Percentiles rank a stretch among this genome's conserved stretches.
phyloP scores from a whole-genome alignment of 2,113 vertebrate genomes.

The Alethe castanea region DNA sequence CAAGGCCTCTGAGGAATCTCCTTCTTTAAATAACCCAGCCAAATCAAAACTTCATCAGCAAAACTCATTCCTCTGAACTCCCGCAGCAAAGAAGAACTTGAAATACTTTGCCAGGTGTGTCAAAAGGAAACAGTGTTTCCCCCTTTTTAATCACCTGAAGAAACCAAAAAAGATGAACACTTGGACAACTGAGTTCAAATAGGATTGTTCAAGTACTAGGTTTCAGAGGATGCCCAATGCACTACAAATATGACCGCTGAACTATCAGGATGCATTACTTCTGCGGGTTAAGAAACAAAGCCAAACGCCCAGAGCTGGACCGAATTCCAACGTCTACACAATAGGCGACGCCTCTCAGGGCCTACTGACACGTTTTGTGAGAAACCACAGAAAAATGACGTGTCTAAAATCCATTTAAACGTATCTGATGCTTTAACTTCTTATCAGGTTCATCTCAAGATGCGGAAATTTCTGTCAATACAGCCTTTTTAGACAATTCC shows the following conservation, averaged over 20 bases:
- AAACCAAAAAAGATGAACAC: not conserved
- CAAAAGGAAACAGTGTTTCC: not conserved
- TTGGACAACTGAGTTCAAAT: fast-evolving
- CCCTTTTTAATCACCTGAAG: not conserved
- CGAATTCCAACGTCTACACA: not conserved
- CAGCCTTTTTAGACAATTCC: not conserved
- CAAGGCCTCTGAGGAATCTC: conserved; percentile 19
- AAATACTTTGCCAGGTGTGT: not conserved
- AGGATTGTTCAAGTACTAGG: not conserved
- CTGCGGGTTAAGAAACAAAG: not conserved
- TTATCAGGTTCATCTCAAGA: not conserved
- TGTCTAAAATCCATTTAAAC: not conserved
- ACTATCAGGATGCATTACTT: not conserved
- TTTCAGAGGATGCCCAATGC: not conserved
- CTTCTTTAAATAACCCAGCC: conserved; percentile 32
- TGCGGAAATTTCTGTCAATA: not conserved
- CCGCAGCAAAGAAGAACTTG: not conserved
- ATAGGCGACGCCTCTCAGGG: not conserved
- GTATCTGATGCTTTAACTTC: not conserved
- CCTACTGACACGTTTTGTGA: not conserved
- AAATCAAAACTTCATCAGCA: conserved; percentile 3
- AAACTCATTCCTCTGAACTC: not conserved
- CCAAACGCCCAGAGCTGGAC: not conserved
- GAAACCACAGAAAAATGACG: not conserved
- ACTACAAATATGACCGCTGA: fast-evolving